Percentiles rank a stretch among this genome's conserved stretches.
Evolutionary conservation across 1,140 invertebrate species (phyloP).

Genomic region (Dermatophagoides farinae): DNA sequence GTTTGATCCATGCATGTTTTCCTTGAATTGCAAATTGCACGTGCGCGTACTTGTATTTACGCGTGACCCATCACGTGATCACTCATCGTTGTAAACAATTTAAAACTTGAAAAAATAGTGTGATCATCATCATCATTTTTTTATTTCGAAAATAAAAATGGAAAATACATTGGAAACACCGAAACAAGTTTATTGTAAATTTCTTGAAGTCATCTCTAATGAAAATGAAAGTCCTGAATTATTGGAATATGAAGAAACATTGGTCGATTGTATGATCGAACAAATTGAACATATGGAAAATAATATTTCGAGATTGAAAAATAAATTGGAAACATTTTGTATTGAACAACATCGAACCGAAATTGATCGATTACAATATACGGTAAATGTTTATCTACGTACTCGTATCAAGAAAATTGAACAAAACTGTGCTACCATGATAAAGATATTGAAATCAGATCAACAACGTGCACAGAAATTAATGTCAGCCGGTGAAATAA

Average conservation of each 20-base stretch:
- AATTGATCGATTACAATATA: conserved; percentile 13
- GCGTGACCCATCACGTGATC: too few species aligned
- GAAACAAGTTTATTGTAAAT: conserved; percentile 11
- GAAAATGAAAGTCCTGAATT: conserved; percentile 9
- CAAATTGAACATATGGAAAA: conserved; percentile 15
- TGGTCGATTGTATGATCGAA: conserved; percentile 14
- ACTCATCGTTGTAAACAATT: neutral
- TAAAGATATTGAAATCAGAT: conserved; percentile 11
- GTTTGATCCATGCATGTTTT: too few species aligned
- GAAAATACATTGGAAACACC: neutral
- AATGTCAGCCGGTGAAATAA: conserved; percentile 12
- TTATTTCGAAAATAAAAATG: neutral
- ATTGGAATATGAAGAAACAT: conserved; percentile 12
- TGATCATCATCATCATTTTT: too few species aligned
- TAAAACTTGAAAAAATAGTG: neutral
- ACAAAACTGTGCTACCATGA: conserved; percentile 5
- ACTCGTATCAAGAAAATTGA: conserved; percentile 15
- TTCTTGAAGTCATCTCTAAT: conserved; percentile 12
- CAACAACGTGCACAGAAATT: conserved; percentile 1
- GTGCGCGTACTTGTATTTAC: too few species aligned
- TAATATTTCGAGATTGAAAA: neutral
- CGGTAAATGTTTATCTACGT: conserved; percentile 13
- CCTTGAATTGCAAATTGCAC: too few species aligned
- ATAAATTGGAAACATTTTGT: conserved; percentile 9
- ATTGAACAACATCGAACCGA: conserved; percentile 16